These are phyloP conservation scores for Mobula hypostoma DNA, from an alignment of 2,113 vertebrate species.

Conservation along the genomic window DNA sequence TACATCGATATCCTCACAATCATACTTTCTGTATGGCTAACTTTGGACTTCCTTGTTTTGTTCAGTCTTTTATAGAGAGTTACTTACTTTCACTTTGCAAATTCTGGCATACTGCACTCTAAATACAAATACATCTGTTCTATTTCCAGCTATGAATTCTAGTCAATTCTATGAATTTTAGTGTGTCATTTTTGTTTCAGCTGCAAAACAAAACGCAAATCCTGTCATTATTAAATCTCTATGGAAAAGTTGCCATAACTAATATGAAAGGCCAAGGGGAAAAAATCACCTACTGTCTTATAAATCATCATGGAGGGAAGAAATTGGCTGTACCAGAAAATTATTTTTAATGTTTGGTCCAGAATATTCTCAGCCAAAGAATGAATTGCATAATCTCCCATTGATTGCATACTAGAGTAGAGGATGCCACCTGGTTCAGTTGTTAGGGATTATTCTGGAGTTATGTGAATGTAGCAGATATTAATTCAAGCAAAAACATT, in stretches of 20 bases:
- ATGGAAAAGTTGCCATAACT: neutral
- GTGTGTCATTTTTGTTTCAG: neutral
- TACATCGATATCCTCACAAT: neutral
- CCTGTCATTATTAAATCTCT: neutral
- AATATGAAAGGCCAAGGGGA: neutral
- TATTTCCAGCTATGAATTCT: neutral
- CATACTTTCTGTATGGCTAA: neutral
- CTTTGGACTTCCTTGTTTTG: neutral
- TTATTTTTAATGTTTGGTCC: neutral
- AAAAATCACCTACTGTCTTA: neutral
- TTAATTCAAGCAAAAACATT: too few relatives aligned
- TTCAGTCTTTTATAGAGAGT: neutral
- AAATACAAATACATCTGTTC: neutral
- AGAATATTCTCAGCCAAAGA: neutral
- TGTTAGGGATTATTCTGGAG: too few relatives aligned
- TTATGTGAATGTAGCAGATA: too few relatives aligned
- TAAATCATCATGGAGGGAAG: neutral
- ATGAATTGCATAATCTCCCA: neutral
- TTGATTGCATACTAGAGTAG: too few relatives aligned
- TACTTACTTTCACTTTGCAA: neutral
- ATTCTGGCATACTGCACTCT: neutral
- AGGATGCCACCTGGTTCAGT: too few relatives aligned
- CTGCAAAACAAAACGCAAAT: neutral
- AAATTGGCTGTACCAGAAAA: neutral
- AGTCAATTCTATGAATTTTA: neutral